Evolutionary conservation across 2,797 vertebrate genomes (phyloP).

Genomic region (Potorous gilbertii): DNA sequence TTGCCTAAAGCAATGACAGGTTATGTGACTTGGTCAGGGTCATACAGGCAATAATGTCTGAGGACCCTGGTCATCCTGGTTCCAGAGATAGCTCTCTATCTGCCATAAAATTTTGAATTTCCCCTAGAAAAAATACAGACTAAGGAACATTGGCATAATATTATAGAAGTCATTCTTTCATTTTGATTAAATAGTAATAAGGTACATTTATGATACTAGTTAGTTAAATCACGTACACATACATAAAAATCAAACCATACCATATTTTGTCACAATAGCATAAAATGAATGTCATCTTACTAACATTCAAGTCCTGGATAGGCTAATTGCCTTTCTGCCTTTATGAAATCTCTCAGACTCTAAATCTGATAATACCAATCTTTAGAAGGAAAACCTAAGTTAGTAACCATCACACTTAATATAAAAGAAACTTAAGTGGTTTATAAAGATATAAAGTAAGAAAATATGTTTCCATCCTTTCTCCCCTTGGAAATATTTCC

Average conservation of each 20-base stretch:
- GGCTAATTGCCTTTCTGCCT: slow-evolving; percentile 22
- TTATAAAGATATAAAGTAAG: background rate
- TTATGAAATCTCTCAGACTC: slow-evolving; percentile 42
- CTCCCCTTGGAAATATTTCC: background rate
- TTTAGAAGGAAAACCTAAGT: background rate
- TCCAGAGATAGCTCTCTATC: background rate
- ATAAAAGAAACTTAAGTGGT: background rate
- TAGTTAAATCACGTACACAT: slow-evolving; percentile 66
- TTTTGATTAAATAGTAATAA: slow-evolving; percentile 46
- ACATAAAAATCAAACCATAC: slow-evolving; percentile 56
- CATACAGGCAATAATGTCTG: background rate
- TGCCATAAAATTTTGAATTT: slow-evolving; percentile 49
- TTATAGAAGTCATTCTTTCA: slow-evolving; percentile 55
- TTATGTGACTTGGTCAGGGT: background rate
- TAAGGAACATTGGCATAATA: slow-evolving; percentile 37
- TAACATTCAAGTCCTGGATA: slow-evolving; percentile 63
- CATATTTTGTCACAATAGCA: slow-evolving; percentile 45
- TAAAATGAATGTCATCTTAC: slow-evolving; percentile 52
- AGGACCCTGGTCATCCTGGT: background rate
- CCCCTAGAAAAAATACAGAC: slow-evolving; percentile 48
- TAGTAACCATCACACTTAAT: background rate
- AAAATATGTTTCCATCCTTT: background rate
- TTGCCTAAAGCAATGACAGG: background rate
- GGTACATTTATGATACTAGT: slow-evolving; percentile 45
- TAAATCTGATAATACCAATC: background rate